Conservation (phyloP, 2,888 invertebrate species). For the Yponomeuta evonymella region DNA sequence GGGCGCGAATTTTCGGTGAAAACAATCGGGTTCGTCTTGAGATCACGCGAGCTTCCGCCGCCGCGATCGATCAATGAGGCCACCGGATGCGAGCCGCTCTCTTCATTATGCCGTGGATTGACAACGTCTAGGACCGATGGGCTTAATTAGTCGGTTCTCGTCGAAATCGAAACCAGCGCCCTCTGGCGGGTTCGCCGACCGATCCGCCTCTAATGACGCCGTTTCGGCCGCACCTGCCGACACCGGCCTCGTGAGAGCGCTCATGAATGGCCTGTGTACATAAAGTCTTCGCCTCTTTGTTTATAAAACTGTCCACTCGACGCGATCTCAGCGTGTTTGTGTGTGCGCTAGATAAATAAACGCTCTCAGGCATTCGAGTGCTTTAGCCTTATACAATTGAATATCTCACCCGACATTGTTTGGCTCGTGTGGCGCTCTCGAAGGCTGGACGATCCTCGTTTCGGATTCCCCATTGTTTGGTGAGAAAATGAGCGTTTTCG, state of each 20-base stretch:
- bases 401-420: conserved; percentile 31
- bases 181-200: conserved; percentile 34
- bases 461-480: conserved; percentile 47
- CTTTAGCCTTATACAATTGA: conserved; percentile 28
- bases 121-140: conserved; percentile 31
- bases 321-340: conserved; percentile 38
- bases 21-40: conserved; percentile 21
- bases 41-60: conserved; percentile 55
- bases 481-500: conserved; percentile 43
- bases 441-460: conserved; percentile 27
- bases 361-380: conserved; percentile 16
- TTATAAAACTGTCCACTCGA: conserved; percentile 72
- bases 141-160: conserved; percentile 26
- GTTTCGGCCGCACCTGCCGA: conserved; percentile 47
- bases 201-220: conserved; percentile 38
- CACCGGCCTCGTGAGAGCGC: conserved; percentile 56
- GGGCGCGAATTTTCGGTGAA: conserved; percentile 53
- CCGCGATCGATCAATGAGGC: conserved; percentile 43
- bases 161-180: conserved; percentile 51
- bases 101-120: conserved; percentile 42
- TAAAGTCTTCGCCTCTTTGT: conserved; percentile 56
- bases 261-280: conserved; percentile 62
- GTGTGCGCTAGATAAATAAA: conserved; percentile 54
- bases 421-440: conserved; percentile 38
- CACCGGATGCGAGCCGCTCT: conserved; percentile 44